These are phyloP conservation scores for Pygoscelis adeliae DNA, from an alignment of 2,113 vertebrate species.

Conservation along the genomic window DNA sequence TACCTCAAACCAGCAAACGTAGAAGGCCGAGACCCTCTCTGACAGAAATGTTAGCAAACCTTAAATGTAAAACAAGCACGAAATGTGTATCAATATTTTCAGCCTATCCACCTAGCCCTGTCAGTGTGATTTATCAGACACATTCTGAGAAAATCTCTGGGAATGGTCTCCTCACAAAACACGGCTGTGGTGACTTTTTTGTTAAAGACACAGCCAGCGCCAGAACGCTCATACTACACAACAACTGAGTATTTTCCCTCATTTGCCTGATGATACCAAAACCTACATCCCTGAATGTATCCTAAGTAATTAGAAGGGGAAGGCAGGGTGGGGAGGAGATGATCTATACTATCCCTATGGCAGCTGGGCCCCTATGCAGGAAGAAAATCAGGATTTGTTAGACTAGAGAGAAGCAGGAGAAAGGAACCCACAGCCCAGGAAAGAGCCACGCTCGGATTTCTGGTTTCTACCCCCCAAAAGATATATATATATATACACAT, in stretches of 20 bases:
- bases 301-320: background rate
- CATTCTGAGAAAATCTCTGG: background rate
- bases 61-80: background rate
- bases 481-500: fast-evolving
- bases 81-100: background rate
- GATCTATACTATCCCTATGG: background rate
- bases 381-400: background rate
- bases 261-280: background rate
- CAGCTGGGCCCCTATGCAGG: background rate
- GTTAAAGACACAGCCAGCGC: background rate
- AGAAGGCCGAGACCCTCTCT: background rate
- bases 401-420: background rate
- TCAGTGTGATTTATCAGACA: background rate
- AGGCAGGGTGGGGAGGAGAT: background rate
- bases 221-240: background rate
- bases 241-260: background rate
- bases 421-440: background rate
- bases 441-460: background rate
- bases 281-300: background rate
- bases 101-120: background rate
- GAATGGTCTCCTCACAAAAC: background rate
- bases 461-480: background rate
- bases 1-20: background rate
- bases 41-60: background rate
- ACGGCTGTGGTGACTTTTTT: fast-evolving